Evolutionary conservation across 2,888 invertebrate genomes (phyloP).

Genomic region (Hirtodrosophila duncani): DNA sequence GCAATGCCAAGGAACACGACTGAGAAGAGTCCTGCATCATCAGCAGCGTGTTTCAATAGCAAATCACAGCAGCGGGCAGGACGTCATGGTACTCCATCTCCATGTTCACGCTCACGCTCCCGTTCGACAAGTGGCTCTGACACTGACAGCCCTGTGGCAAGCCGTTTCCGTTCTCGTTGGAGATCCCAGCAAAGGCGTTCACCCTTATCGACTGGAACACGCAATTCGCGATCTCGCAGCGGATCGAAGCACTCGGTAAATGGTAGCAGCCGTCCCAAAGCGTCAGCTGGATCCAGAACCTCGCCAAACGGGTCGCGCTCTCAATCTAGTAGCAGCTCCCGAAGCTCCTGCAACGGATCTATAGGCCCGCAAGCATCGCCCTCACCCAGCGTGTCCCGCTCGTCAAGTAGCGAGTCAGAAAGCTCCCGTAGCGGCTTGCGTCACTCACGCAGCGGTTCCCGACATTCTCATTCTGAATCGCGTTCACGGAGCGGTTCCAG

Average conservation of each 20-base stretch:
- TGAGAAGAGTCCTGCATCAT: too few relatives aligned
- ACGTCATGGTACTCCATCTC: not conserved
- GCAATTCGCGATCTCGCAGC: constrained; percentile 68
- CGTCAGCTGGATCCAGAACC: constrained; percentile 47
- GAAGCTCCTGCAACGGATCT: constrained; percentile 43
- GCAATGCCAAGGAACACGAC: constrained; percentile 6
- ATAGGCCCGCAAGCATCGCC: constrained; percentile 31
- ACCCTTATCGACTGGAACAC: constrained; percentile 58
- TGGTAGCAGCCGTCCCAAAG: constrained; percentile 18
- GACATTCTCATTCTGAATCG: constrained; percentile 43
- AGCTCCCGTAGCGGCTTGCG: constrained; percentile 38
- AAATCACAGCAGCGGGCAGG: not conserved
- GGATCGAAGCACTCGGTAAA: too few relatives aligned
- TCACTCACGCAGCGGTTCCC: constrained; percentile 62
- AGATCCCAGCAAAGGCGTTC: constrained; percentile 37
- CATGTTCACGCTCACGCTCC: too few relatives aligned
- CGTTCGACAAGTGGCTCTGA: constrained; percentile 7
- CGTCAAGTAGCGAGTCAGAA: constrained; percentile 48
- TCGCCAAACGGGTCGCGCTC: constrained; percentile 53
- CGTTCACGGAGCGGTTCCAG: constrained; percentile 52
- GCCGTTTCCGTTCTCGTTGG: constrained; percentile 56
- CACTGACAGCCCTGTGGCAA: constrained; percentile 26
- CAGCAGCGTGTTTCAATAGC: too few relatives aligned
- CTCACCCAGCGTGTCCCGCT: constrained; percentile 45
- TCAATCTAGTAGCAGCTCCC: too few relatives aligned